Evolutionary conservation across 37 sponge, comb jelly and placozoan species (phyloP), one percentile per base, ranked within the genome.

Genomic region (Ephydatia muelleri): DNA sequence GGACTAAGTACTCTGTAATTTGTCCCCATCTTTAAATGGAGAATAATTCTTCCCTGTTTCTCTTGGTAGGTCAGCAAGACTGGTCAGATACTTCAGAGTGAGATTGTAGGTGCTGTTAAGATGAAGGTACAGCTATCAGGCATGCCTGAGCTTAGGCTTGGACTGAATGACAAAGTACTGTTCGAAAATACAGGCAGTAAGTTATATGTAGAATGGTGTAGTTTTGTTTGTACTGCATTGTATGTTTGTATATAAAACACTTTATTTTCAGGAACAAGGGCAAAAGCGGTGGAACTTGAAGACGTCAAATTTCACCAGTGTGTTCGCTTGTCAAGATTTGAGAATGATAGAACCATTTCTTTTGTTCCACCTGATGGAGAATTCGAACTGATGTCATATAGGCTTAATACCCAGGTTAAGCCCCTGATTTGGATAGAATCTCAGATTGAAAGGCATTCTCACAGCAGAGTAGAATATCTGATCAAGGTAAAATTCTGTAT

Each of bases 261-360:
- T 16, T 49, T n/a, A 28, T 68, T 78, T 28, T 16, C 35, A 95
- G 96, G 98, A 49, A 87, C 84, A 73, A 85, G 91, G 2, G 75
- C 89, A 19, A 98, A 94, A 49, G 95, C 97, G 0, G 97, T 98
- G 32, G 99, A 98, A 73, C 84, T 98, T 30, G 99, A 98, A 69
- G 99, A 98, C 80, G 95, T 94, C 66, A 98, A 98, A 83, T 98
- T 98, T 70, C 99, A 98, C 64, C 99, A 98, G 87, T 98, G 99
- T 86, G 99, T 98, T 34, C 87, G 99, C 34, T 87, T 98, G 71
- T 98, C 99, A 19, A 88, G 99, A 29, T 98, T 98, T 83, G 99
- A 98, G 68, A 96, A 96, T 79, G 99, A 98, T 72, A 91, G 99
- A 11, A 98, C 99, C 30, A 98, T 98, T 32, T 98, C 99, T 8